Conservation (phyloP, 2,113 vertebrate genomes). For the Siniperca chuatsi region DNA sequence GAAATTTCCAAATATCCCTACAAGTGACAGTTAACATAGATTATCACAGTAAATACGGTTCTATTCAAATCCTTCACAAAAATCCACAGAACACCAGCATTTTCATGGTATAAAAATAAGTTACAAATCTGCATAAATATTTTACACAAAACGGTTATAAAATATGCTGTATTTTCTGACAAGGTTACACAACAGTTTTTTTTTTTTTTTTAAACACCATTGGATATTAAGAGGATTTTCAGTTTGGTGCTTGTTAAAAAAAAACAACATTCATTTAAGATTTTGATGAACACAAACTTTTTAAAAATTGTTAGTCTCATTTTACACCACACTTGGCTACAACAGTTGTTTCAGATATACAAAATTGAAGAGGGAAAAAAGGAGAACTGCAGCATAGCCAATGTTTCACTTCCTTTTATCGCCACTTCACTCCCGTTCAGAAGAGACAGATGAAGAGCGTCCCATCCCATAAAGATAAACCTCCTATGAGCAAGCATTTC, state of each 20-base stretch:
- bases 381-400: conserved; percentile 14
- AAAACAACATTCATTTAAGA: conserved; percentile 47
- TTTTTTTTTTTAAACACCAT: conserved; percentile 32
- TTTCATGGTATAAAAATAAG: conserved; percentile 96
- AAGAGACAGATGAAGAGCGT: conserved; percentile 50
- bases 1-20: conserved; percentile 44
- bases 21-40: conserved; percentile 51
- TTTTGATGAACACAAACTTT: conserved; percentile 49
- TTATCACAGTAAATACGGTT: conserved; percentile 71
- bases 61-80: conserved; percentile 69
- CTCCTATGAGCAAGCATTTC: conserved; percentile 41
- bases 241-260: conserved; percentile 51
- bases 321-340: conserved; percentile 30
- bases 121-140: conserved; percentile 97
- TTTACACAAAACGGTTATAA: conserved; percentile 88
- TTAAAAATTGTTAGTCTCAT: conserved; percentile 30
- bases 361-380: conserved; percentile 31
- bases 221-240: conserved; percentile 40
- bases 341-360: conserved; percentile 46
- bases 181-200: conserved; percentile 51
- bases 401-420: conserved; percentile 49
- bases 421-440: conserved; percentile 44
- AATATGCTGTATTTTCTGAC: conserved; percentile 64
- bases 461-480: conserved; percentile 57
- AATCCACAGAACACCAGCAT: conserved; percentile 88